Conservation (phyloP, 2,888 invertebrate species). For the Ischnus inquisitorius region DNA sequence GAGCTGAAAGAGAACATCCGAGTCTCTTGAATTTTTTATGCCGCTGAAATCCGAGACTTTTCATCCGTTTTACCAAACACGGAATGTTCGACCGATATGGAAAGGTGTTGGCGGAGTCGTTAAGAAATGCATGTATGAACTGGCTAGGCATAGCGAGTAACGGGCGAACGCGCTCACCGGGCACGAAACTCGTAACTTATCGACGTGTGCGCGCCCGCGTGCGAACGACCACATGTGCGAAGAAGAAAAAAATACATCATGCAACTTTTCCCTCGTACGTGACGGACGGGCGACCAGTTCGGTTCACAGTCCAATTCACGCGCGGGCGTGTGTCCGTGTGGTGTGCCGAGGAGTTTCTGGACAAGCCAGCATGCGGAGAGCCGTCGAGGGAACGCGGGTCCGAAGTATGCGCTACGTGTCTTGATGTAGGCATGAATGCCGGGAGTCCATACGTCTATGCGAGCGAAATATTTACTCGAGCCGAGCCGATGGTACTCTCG, state of each 20-base stretch:
- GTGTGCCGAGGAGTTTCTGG: slow-evolving; percentile 34
- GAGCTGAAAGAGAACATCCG: slow-evolving; percentile 23
- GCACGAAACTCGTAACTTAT: slow-evolving; percentile 38
- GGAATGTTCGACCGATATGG: slow-evolving; percentile 8
- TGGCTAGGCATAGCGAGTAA: slow-evolving; percentile 2
- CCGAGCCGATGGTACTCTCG: not conserved
- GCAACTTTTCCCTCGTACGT: slow-evolving; percentile 55
- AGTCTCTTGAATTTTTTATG: slow-evolving; percentile 4
- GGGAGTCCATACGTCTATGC: not conserved
- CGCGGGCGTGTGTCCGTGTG: slow-evolving; percentile 42
- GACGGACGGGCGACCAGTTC: slow-evolving; percentile 58
- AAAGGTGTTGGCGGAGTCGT: slow-evolving; percentile 38
- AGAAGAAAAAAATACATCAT: slow-evolving; percentile 14
- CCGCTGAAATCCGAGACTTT: not conserved
- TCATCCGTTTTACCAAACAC: slow-evolving; percentile 18
- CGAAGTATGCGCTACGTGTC: slow-evolving; percentile 17
- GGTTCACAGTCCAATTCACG: slow-evolving; percentile 68
- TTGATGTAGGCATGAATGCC: slow-evolving; percentile 34
- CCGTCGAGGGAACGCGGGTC: slow-evolving; percentile 37
- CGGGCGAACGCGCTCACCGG: slow-evolving; percentile 34
- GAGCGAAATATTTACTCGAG: slow-evolving; percentile 1
- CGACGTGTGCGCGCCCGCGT: slow-evolving; percentile 18
- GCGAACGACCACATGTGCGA: not conserved
- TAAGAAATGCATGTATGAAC: slow-evolving; percentile 2
- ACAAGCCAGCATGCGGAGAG: slow-evolving; percentile 29